Conservation (phyloP, 2,797 vertebrate species). For the Acropternis orthonyx region DNA sequence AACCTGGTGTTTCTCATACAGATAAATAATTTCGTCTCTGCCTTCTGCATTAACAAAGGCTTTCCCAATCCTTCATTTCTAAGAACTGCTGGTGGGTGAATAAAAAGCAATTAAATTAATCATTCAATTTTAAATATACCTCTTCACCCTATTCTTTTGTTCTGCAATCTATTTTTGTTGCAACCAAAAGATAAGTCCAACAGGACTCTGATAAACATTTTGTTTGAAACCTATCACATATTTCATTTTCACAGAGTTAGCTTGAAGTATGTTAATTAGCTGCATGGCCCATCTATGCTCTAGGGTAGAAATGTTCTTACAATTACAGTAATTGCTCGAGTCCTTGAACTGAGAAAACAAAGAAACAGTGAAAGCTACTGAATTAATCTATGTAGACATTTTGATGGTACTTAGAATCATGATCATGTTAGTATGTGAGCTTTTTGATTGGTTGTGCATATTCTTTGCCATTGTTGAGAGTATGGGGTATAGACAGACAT, state of each 20-base stretch:
- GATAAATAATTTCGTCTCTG: background rate
- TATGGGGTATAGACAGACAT: background rate
- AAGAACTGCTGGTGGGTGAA: background rate
- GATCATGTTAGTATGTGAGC: background rate
- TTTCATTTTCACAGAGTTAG: background rate
- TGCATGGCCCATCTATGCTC: background rate
- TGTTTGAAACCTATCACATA: background rate
- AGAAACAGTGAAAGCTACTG: background rate
- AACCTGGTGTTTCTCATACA: background rate
- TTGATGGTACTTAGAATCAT: background rate
- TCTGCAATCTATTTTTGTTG: background rate
- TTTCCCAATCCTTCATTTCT: background rate
- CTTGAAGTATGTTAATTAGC: background rate
- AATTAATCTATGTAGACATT: background rate
- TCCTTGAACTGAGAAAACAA: constrained; percentile 11
- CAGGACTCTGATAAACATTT: background rate
- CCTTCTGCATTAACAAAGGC: background rate
- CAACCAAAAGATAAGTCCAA: background rate
- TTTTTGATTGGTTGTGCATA: background rate
- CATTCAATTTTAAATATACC: background rate
- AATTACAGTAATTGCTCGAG: constrained; percentile 27
- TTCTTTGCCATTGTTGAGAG: background rate
- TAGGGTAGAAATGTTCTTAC: background rate
- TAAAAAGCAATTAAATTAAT: constrained; percentile 23
- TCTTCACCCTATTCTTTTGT: background rate